These are phyloP conservation scores for Procavia capensis DNA, from an alignment of 2,113 vertebrate species.

Conservation along the genomic window DNA sequence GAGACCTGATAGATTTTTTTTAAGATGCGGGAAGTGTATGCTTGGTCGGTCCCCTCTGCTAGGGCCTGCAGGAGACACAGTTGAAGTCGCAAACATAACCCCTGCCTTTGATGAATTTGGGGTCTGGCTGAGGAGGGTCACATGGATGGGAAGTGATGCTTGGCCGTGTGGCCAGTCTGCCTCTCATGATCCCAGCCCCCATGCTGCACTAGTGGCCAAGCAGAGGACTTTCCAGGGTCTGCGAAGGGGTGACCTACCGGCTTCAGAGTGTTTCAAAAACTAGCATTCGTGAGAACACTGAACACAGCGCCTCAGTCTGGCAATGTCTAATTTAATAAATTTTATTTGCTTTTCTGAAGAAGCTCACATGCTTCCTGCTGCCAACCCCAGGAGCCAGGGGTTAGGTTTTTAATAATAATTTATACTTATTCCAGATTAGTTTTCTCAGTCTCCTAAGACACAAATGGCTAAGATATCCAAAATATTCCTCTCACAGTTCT, in stretches of 20 bases:
- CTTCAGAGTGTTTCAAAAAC: slow-evolving; percentile 32
- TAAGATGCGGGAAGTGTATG: not conserved
- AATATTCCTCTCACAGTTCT: slow-evolving; percentile 70
- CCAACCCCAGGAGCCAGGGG: slow-evolving; percentile 61
- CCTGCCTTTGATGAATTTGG: slow-evolving; percentile 4
- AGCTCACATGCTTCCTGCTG: slow-evolving; percentile 49
- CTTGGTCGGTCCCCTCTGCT: not conserved
- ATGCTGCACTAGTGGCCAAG: not conserved
- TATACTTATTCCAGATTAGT: slow-evolving; percentile 74
- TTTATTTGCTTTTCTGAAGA: slow-evolving; percentile 68
- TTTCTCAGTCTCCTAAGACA: slow-evolving; percentile 71
- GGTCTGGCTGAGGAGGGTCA: not conserved
- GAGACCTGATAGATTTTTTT: slow-evolving; percentile 52
- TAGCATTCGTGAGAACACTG: slow-evolving; percentile 55
- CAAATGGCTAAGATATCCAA: slow-evolving; percentile 71
- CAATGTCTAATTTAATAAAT: slow-evolving; percentile 68
- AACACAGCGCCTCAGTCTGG: slow-evolving; percentile 37
- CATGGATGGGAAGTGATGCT: not conserved
- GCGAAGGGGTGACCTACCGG: slow-evolving; percentile 2
- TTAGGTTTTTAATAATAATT: slow-evolving; percentile 76
- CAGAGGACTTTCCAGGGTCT: slow-evolving; percentile 48
- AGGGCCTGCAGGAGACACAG: not conserved
- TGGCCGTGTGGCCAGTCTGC: not conserved
- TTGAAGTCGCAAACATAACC: slow-evolving; percentile 47
- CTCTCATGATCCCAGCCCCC: slow-evolving; percentile 16